A percentile compares a stretch with the other conserved stretches of the same genome.
Conservation (phyloP, 2,888 invertebrate genomes). For the Gortyna flavago region DNA sequence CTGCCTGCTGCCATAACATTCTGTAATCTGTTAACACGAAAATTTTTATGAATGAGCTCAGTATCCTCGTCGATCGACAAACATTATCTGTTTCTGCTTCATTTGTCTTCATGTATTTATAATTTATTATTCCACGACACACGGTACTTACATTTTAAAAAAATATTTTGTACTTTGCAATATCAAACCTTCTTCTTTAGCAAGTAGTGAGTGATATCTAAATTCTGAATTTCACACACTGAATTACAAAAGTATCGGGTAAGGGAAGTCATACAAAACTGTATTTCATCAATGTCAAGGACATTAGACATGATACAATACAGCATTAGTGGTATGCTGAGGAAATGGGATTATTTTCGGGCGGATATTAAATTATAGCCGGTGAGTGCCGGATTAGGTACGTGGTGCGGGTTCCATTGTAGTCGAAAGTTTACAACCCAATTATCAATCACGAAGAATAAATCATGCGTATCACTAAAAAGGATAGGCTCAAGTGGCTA, state of each 20-base stretch:
- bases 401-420: constrained; percentile 85
- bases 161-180: not conserved
- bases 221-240: not conserved
- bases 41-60: constrained; percentile 61
- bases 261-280: constrained; percentile 59
- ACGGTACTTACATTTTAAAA: constrained; percentile 18
- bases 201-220: not conserved
- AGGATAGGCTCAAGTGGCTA: constrained; percentile 46
- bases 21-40: constrained; percentile 54
- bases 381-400: constrained; percentile 79
- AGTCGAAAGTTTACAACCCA: constrained; percentile 72
- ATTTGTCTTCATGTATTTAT: constrained; percentile 49
- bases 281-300: constrained; percentile 72
- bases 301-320: constrained; percentile 65
- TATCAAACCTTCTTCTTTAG: not conserved
- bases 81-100: constrained; percentile 54
- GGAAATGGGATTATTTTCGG: constrained; percentile 87
- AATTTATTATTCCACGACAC: constrained; percentile 49
- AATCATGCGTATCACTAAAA: constrained; percentile 55
- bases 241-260: not conserved
- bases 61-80: constrained; percentile 42
- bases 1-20: constrained; percentile 33
- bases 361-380: constrained; percentile 89
- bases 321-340: constrained; percentile 73
- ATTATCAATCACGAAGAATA: constrained; percentile 67